phyloP scores from a whole-genome alignment of 2,888 invertebrate species.

The Lepidochitona cinerea region DNA sequence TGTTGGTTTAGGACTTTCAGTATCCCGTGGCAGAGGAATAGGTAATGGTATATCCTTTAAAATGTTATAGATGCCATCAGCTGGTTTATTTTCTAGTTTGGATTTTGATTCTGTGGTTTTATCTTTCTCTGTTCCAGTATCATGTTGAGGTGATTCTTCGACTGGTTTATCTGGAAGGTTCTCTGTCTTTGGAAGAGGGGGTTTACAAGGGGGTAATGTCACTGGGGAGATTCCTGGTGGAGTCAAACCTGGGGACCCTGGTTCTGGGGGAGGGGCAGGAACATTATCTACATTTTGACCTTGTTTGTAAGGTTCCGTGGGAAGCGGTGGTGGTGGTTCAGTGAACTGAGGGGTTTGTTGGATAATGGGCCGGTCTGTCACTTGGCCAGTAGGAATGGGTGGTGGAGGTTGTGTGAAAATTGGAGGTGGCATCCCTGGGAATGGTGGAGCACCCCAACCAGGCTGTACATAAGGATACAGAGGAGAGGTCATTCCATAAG shows the following conservation, averaged over 20 bases:
- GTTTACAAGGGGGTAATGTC: not conserved
- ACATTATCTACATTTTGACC: conserved; percentile 11
- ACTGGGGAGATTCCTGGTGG: not conserved
- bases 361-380: conserved; percentile 28
- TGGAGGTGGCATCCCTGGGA: not conserved
- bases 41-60: conserved; percentile 11
- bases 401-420: not conserved
- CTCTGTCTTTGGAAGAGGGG: not conserved
- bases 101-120: not conserved
- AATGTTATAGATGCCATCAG: conserved; percentile 4
- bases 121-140: not conserved
- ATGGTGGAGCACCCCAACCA: not conserved
- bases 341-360: conserved; percentile 22
- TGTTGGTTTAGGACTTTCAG: not conserved
- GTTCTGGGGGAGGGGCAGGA: conserved; percentile 9
- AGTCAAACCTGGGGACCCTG: not conserved
- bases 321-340: conserved; percentile 6
- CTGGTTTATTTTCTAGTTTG: not conserved
- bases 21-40: not conserved
- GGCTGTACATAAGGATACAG: not conserved
- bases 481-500: not conserved
- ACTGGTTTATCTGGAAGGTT: not conserved
- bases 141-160: not conserved
- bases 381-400: conserved; percentile 22
- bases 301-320: conserved; percentile 4